Percentiles rank a stretch among this genome's conserved stretches.
Evolutionary conservation across 2,113 vertebrate genomes (phyloP).

Genomic region (Cygnus buccinator): DNA sequence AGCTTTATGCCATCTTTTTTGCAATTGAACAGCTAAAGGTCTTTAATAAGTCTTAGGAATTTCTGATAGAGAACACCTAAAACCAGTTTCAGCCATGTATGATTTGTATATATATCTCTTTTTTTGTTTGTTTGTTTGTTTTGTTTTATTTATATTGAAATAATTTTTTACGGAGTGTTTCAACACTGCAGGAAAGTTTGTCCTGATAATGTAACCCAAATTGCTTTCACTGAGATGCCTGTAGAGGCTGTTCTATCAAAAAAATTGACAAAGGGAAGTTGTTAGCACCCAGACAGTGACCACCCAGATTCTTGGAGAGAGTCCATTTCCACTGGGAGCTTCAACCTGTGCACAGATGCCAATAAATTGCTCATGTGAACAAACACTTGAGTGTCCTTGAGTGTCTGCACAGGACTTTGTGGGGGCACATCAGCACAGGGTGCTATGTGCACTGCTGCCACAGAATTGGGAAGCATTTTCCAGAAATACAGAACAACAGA

Average conservation of each 20-base stretch:
- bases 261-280: not conserved
- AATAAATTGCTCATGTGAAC: no score
- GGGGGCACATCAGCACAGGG: no score
- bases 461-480: no score
- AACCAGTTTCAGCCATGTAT: not conserved
- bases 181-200: not conserved
- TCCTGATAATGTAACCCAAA: not conserved
- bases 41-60: not conserved
- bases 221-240: rapidly evolving
- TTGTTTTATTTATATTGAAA: not conserved
- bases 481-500: no score
- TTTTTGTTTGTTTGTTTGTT: not conserved
- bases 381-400: no score
- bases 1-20: not conserved
- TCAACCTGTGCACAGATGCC: no score
- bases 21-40: not conserved
- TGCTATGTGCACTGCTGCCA: no score
- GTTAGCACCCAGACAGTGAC: no score
- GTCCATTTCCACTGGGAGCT: no score
- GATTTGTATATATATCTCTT: not conserved
- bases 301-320: no score
- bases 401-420: no score
- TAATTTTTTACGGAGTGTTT: not conserved
- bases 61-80: not conserved
- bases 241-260: not conserved